Evolutionary conservation across 2,888 invertebrate genomes (phyloP), one percentile per base, ranked within the genome.

Genomic region (Pyrochroa serraticornis): DNA sequence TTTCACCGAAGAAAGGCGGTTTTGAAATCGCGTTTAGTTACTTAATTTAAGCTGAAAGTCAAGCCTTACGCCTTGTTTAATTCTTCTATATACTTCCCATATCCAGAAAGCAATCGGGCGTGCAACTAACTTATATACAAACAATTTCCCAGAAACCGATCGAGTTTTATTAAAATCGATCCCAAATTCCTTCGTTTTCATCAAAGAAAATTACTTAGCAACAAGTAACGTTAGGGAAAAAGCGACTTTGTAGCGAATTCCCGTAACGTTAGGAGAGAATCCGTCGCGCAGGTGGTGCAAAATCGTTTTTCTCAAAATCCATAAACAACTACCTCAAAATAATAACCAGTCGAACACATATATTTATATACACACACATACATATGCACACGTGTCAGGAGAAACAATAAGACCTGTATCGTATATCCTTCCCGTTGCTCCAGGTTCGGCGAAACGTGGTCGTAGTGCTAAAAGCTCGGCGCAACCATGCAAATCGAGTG

Each of bases 331-430:
- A 32, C 43, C 32, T 43, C 33, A 43, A 43, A 43, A 43, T 43
- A 43, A 43, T 30, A 42, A 31, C 31, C 22, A 22, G 22, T 22
- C 22, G 22, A 22, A 22, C 22, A 22, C 5, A 22, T 22, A 22
- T 22, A 22, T 22, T n/a, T n/a, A n/a, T n/a, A 39, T n/a, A 12
- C 6, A 12, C 12, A 12, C 13, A 13, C 8, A 39, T n/a, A 13
- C 37, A 13, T 7, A 39, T 38, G 10, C 32, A 43, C 33, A 43
- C 43, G 30, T 43, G 43, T 43, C 43, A 32, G 31, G 33, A 43
- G 43, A 43, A 43, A 43, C 43, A 43, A 43, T 43, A 43, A 32
- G 8, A 30, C 33, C 43, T 43, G 43, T 43, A 43, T 43, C 43
- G 43, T 43, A 43, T 43, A 43, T 43, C 43, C n/a, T 43, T 32